These are phyloP conservation scores for Cistogaster globosa DNA, from an alignment of 2,888 invertebrate species.

Conservation along the genomic window DNA sequence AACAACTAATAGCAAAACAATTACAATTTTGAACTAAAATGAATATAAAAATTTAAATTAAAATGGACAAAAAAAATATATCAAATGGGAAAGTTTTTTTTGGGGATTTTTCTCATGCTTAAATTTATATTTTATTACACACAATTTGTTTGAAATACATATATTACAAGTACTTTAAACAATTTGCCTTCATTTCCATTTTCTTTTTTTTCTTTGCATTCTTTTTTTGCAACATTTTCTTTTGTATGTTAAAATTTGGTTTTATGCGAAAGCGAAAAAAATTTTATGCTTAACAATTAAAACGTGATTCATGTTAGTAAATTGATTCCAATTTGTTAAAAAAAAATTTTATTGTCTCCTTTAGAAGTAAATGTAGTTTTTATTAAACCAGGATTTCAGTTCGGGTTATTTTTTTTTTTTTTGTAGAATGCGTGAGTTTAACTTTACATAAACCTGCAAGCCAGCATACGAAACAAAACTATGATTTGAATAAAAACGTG, in stretches of 20 bases:
- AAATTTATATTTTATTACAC: background rate
- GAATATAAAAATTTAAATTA: slow-evolving; percentile 27
- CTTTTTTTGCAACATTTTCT: slow-evolving; percentile 24
- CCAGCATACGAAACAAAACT: slow-evolving; percentile 8
- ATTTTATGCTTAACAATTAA: slow-evolving; percentile 78
- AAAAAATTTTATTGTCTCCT: slow-evolving; percentile 32
- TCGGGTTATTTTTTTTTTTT: slow-evolving; percentile 1
- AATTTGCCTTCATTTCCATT: background rate
- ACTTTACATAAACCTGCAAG: background rate
- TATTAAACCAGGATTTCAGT: slow-evolving; percentile 30
- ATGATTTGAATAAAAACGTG: slow-evolving; percentile 71
- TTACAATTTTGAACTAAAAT: slow-evolving; percentile 59
- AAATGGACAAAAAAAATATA: background rate
- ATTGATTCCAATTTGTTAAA: slow-evolving; percentile 74
- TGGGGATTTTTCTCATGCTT: background rate
- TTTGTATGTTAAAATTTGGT: slow-evolving; percentile 63
- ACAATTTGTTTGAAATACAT: slow-evolving; percentile 8
- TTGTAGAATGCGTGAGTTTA: slow-evolving; percentile 61
- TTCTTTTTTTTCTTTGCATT: slow-evolving; percentile 2
- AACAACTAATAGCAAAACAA: slow-evolving; percentile 55
- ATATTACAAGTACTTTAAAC: background rate
- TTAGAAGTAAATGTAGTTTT: background rate
- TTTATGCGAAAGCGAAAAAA: slow-evolving; percentile 15
- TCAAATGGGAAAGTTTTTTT: slow-evolving; percentile 28
- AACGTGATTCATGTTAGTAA: slow-evolving; percentile 79